Evolutionary conservation across 92 coral and sea anemone species (phyloP), one percentile per base, ranked within the genome.

Genomic region (Phenganax marumi): DNA sequence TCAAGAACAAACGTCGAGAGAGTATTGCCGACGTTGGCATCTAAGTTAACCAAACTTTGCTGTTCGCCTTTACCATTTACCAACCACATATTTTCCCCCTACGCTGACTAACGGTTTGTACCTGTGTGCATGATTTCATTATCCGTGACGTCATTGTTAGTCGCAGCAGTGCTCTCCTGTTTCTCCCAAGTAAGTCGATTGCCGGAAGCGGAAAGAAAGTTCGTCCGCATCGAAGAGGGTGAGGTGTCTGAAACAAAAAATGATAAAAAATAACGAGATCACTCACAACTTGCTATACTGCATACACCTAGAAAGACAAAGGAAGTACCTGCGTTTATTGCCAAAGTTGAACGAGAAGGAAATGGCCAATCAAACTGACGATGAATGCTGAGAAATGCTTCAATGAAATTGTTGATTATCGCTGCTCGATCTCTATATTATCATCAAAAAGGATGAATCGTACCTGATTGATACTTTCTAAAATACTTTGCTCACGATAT

Each of bases 351-450:
- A n/a, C 83, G 73, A 3, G 93, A 70, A 51, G 97, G 97, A 53
- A 89, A 89, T 52, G 92, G 90, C 60, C 91, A 89, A 70, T 86
- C 89, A 54, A 92, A 92, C 75, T 84, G 88, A 52, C 86, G 87
- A 73, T 90, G 93, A 56, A 90, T 50, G 54, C 76, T 82, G 48
- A 82, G 85, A 19, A 92, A 83, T 55, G 89, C 89, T 22, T 88
- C 89, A 11, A 88, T 84, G 51, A 85, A 92, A 71, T 91, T 90
- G 16, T 92, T 91, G 6, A 92, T 84, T 52, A 89, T 84, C 25
- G 91, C 91, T 23, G 97, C 97, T 76, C 97, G 91, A 63, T 90
- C 88, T 55, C 97, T 92, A 62, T 14, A 69, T 54, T 58, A 33
- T 46, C 17, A 19, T 4, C 21, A 52, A 7, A 6, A 16, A 49